Percentiles rank a stretch among this genome's conserved stretches.
Conservation (phyloP, 2,113 vertebrate species). For the Tyto alba region DNA sequence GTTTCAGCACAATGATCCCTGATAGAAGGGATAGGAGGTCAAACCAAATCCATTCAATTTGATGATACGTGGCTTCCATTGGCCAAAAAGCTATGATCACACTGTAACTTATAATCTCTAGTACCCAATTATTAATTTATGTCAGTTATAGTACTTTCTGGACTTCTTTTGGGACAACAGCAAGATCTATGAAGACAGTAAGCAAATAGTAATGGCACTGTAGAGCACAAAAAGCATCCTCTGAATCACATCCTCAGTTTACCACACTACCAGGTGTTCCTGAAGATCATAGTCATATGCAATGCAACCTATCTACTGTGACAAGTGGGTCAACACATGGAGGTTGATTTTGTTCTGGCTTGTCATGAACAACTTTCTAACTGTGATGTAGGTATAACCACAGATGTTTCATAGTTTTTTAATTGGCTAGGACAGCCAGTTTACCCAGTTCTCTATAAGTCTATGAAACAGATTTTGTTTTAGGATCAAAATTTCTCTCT, state of each 20-base stretch:
- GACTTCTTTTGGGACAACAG: background rate
- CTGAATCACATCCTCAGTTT: background rate
- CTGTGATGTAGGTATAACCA: background rate
- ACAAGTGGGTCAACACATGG: background rate
- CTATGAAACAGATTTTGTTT: background rate
- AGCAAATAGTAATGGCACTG: background rate
- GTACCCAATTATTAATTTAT: background rate
- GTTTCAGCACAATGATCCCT: background rate
- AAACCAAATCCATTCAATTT: background rate
- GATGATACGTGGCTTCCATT: accelerated
- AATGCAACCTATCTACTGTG: background rate
- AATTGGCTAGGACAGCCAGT: background rate
- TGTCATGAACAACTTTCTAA: background rate
- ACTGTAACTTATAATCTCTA: background rate
- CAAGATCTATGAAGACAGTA: background rate
- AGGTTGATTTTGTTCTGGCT: background rate
- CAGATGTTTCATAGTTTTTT: background rate
- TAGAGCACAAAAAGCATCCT: background rate
- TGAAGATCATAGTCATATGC: background rate
- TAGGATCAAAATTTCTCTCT: background rate
- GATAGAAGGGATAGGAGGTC: background rate
- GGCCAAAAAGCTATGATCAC: background rate
- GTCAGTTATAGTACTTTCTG: background rate
- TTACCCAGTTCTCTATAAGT: background rate
- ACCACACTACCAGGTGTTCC: background rate